Evolutionary conservation across 2,113 vertebrate genomes (phyloP).

Genomic region (Lagopus leucura): DNA sequence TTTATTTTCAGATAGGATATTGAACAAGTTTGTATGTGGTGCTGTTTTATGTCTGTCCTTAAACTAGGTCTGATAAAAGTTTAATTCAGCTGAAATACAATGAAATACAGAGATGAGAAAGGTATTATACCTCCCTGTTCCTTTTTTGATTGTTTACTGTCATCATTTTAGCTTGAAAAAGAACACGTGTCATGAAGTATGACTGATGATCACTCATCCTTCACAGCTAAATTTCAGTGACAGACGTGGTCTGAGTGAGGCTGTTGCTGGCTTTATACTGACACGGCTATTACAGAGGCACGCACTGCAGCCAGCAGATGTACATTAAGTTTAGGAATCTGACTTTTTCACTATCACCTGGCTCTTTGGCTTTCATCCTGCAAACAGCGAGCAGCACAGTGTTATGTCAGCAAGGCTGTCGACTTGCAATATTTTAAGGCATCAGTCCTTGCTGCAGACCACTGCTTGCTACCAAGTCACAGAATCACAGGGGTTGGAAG

Average conservation of each 20-base stretch:
- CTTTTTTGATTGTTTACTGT: background rate
- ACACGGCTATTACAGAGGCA: background rate
- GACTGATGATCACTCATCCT: background rate
- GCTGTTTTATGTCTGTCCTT: background rate
- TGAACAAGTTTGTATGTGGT: background rate
- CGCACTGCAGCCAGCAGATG: background rate
- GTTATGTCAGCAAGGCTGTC: background rate
- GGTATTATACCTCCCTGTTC: background rate
- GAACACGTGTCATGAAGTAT: background rate
- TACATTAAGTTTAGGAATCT: background rate
- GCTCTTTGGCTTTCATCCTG: background rate
- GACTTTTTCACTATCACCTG: background rate
- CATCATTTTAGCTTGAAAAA: background rate
- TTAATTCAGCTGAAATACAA: background rate
- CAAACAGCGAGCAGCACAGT: background rate
- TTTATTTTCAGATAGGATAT: background rate
- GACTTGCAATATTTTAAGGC: background rate
- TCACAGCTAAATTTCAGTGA: background rate
- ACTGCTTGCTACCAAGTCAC: background rate
- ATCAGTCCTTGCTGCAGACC: background rate
- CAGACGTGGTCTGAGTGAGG: rapidly evolving
- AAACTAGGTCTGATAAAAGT: background rate
- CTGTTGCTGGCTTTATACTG: background rate
- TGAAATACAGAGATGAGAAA: background rate
- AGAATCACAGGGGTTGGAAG: too few relatives aligned